Evolutionary conservation across 2,113 vertebrate species (phyloP), one percentile per base, ranked within the genome.

Genomic region (Lamprotornis superbus): DNA sequence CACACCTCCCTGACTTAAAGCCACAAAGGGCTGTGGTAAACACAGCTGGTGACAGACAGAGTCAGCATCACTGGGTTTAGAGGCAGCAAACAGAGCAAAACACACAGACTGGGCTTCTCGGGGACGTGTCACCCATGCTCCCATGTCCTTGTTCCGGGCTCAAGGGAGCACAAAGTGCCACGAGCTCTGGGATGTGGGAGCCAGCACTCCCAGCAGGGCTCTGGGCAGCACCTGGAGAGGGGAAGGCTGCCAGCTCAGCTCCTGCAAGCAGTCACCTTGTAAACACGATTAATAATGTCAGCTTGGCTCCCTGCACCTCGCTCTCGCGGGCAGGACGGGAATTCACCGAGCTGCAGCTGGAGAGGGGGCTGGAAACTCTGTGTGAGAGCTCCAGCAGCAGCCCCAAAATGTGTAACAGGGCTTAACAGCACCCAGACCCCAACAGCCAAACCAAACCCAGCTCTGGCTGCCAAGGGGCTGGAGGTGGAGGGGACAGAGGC

Each of bases 41-140:
- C 35, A 46, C 23, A 3, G 65, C 79, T 69, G 87, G 68, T 19
- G 59, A 64, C 65, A 88, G 42, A 30, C 37, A 60, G 12, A 81
- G 37, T 17, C 5, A 0, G n/a, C 68, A 57, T 12, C 9, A 0
- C 69, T 22, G 2, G 0, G 20, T 71, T 23, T 15, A 22, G n/a
- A 73, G 39, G 76, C 71, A 64, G 14, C 35, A 44, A 8, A 52
- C 8, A 69, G n/a, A 35, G 5, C 40, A 35, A 89, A 89, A 33
- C 0, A 44, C 28, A 21, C 74, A 49, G 55, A 1, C 10, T 7
- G 44, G 37, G 69, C 11, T 89, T 7, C 31, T 0, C 2, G 0
- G 71, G 71, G 61, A 59, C 20, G 20, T 17, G 3, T 28, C 67
- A 33, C 25, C 59, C 4, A 0, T 1, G 5, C 3, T 68, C 17